These are phyloP conservation scores for Siniperca knerii DNA, from an alignment of 2,113 vertebrate genomes.

Conservation along the genomic window DNA sequence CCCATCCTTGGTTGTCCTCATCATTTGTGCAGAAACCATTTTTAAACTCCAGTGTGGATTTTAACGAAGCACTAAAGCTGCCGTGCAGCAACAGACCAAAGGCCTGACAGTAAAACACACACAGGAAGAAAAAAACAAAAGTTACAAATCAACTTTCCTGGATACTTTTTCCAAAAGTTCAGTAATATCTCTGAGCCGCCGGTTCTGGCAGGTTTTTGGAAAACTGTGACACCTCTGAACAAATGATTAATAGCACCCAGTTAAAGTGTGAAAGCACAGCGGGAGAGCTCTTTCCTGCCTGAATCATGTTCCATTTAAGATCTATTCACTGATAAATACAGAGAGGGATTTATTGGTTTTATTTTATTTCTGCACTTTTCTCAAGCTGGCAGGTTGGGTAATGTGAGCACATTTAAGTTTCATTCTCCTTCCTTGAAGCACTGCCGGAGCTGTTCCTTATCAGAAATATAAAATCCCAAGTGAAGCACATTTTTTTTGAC, in stretches of 20 bases:
- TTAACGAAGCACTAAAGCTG: slow-evolving; percentile 8
- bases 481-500: neutral
- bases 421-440: neutral
- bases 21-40: slow-evolving; percentile 10
- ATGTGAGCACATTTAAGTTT: neutral
- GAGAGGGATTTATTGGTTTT: neutral
- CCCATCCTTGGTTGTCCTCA: neutral
- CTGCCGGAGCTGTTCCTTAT: neutral
- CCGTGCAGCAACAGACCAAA: neutral
- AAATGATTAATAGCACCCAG: slow-evolving; percentile 48
- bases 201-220: slow-evolving; percentile 1
- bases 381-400: neutral
- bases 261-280: slow-evolving; percentile 41
- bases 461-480: neutral
- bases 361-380: neutral
- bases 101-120: neutral
- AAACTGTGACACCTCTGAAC: slow-evolving; percentile 41
- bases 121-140: neutral
- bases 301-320: slow-evolving; percentile 30
- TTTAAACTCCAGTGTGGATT: neutral
- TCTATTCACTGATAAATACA: slow-evolving; percentile 20
- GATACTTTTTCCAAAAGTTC: slow-evolving; percentile 17
- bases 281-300: neutral
- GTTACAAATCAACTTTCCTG: neutral
- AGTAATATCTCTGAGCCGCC: neutral